Conservation (phyloP, 2,113 vertebrate species). For the Xyliphius kryptos region DNA sequence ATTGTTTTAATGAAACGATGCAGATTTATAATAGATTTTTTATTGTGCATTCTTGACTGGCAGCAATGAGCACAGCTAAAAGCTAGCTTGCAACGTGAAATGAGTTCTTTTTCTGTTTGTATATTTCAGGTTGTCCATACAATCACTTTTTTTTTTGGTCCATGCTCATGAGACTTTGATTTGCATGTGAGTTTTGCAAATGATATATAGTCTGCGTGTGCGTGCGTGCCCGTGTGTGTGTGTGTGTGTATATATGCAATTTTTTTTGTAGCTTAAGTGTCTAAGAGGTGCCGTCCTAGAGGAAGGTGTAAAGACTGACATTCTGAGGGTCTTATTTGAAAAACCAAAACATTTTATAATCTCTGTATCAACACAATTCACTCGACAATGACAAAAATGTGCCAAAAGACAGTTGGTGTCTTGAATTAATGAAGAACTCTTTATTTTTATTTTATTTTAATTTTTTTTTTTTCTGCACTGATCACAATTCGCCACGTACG, state of each 20-base stretch:
- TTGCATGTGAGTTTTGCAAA: too few species aligned
- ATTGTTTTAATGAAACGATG: conserved; percentile 46
- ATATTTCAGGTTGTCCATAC: conserved; percentile 44
- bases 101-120: conserved; percentile 43
- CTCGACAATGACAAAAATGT: conserved; percentile 61
- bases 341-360: too few species aligned
- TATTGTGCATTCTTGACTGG: conserved; percentile 33
- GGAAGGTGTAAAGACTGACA: conserved; percentile 44
- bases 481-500: not conserved
- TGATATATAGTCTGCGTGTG: too few species aligned
- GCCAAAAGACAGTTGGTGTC: conserved; percentile 64
- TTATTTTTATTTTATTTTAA: too few species aligned
- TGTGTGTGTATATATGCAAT: too few species aligned
- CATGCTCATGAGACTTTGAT: conserved; percentile 44
- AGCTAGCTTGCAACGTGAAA: conserved; percentile 35
- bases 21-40: conserved; percentile 46
- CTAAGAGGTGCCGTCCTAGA: conserved; percentile 51
- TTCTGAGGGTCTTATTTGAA: conserved; percentile 57
- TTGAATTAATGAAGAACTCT: too few species aligned
- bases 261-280: conserved; percentile 53
- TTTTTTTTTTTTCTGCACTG: too few species aligned
- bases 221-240: too few species aligned
- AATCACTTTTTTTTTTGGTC: conserved; percentile 48
- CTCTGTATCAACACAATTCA: too few species aligned
- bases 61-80: conserved; percentile 35